These are phyloP conservation scores for Lissonota sp. DNA, from an alignment of 2,888 invertebrate genomes.

Conservation along the genomic window DNA sequence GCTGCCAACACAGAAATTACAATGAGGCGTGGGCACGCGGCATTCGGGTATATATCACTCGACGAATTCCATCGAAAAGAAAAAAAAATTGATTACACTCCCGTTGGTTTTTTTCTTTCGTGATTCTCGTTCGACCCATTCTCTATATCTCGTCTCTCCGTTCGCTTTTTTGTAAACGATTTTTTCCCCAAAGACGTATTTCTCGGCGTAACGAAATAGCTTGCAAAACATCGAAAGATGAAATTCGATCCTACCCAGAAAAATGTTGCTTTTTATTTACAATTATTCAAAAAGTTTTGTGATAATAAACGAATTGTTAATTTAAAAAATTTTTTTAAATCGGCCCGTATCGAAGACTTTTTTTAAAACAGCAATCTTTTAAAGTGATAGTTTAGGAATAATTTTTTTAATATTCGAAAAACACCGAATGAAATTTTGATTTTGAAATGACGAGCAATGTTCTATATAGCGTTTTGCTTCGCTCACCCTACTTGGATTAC, in stretches of 20 bases:
- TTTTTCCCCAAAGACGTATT: slow-evolving; percentile 25
- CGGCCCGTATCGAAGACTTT: no score
- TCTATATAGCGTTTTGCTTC: no score
- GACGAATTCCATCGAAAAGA: slow-evolving; percentile 35
- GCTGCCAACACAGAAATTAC: slow-evolving; percentile 70
- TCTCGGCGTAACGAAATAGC: slow-evolving; percentile 44
- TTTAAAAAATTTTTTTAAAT: no score
- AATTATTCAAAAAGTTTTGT: background rate
- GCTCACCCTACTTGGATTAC: no score
- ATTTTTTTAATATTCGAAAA: no score
- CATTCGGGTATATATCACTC: slow-evolving; percentile 16
- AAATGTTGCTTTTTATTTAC: slow-evolving; percentile 23
- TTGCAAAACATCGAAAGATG: slow-evolving; percentile 52
- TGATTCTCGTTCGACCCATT: slow-evolving; percentile 18
- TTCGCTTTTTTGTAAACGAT: slow-evolving; percentile 19
- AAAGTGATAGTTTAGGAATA: no score
- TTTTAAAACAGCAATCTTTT: no score
- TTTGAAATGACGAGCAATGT: no score
- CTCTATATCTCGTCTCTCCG: slow-evolving; percentile 17
- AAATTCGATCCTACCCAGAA: slow-evolving; percentile 8
- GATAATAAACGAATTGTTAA: no score
- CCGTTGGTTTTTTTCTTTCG: slow-evolving; percentile 36
- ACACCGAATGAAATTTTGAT: no score
- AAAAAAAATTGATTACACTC: slow-evolving; percentile 47
- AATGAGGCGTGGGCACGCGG: slow-evolving; percentile 67